These are phyloP conservation scores for Caradrina clavipalpis DNA, from an alignment of 2,888 invertebrate genomes.

Conservation along the genomic window DNA sequence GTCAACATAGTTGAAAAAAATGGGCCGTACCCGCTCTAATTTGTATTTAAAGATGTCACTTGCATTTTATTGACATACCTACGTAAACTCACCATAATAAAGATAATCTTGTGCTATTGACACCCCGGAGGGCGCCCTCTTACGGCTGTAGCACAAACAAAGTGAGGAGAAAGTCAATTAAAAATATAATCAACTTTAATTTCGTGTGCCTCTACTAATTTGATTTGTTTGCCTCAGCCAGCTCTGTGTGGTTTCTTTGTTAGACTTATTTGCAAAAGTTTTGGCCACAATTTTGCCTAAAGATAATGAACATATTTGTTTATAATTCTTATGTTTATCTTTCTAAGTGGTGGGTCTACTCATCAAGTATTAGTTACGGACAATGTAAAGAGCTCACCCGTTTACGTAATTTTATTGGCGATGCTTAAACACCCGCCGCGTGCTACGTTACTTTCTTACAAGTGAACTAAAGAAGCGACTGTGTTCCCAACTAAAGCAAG, in stretches of 20 bases:
- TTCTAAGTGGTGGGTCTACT: background rate
- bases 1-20: background rate
- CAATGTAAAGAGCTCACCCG: background rate
- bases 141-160: conserved; percentile 29
- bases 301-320: conserved; percentile 1
- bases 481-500: conserved; percentile 13
- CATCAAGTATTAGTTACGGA: background rate
- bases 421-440: background rate
- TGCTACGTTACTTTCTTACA: background rate
- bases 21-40: background rate
- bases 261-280: conserved; percentile 27
- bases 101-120: conserved; percentile 27
- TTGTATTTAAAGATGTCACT: background rate
- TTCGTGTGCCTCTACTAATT: conserved; percentile 45
- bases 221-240: conserved; percentile 18
- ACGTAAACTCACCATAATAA: background rate
- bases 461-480: conserved; percentile 25
- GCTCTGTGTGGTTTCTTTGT: conserved; percentile 23
- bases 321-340: background rate
- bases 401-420: background rate
- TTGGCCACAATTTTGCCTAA: conserved; percentile 6
- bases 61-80: conserved; percentile 6
- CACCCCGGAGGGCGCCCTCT: conserved; percentile 8
- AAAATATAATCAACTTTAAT: conserved; percentile 51
- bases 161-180: conserved; percentile 47